Evolutionary conservation across 2,888 invertebrate species (phyloP), one percentile per base, ranked within the genome.

Genomic region (Amblyjoppa fuscipennis): DNA sequence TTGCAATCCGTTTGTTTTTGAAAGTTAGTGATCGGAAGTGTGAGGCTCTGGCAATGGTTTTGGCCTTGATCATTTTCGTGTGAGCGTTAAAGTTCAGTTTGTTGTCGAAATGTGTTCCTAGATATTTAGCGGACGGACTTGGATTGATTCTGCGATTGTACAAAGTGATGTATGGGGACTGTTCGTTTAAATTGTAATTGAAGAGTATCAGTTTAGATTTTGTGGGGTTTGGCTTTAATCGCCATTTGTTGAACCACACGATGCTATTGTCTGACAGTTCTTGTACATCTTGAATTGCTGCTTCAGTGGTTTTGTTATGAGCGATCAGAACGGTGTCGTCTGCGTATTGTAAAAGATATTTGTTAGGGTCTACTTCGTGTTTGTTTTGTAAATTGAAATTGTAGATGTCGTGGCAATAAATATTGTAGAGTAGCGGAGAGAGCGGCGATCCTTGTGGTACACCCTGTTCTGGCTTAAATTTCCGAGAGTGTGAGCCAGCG

Each of bases 381-480:
- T 31, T 31, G 31, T 31, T 31, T 31, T 69, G 53, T 66, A 31
- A n/a, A 66, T 51, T 64, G 51, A 45, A 71, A 20, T 83, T 69
- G 71, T 77, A 59, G 5, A 78, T 82, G 66, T 83, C 83, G 49
- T 78, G 83, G 59, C 78, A 78, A 51, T 45, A 83, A 7, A 83
- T 34, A 51, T 79, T 83, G 64, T 83, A 83, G 4, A 83, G 34
- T 34, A 66, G 71, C 3, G 74, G 83, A 11, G 83, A 79, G 11
- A 79, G 56, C 2, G 83, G 83, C 20, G 79, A 83, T 16, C 83
- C 79, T 73, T 83, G 82, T n/a, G 79, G 71, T 31, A 83, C 70
- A 28, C 77, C 70, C 61, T 83, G 73, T 49, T 78, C 78, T 28
- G 77, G 51, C 20, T 13, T 5, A 4, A 51, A 51, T 51, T 16